Evolutionary conservation across 2,888 invertebrate genomes (phyloP).

Genomic region (Napeogenes inachia): DNA sequence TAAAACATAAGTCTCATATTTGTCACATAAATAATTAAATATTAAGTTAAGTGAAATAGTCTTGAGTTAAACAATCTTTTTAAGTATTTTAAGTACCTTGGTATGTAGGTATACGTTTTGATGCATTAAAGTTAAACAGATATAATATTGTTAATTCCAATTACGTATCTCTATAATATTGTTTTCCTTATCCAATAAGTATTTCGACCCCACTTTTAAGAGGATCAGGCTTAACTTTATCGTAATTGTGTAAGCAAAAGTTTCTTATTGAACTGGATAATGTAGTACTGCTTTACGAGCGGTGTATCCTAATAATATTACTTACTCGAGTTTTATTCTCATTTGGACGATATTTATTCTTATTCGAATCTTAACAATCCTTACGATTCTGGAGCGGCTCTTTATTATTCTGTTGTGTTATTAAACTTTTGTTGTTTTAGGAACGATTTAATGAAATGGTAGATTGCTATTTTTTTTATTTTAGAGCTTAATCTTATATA

Average conservation of each 20-base stretch:
- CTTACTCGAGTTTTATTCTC: conserved; percentile 31
- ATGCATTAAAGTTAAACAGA: too few relatives aligned
- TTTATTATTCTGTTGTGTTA: neutral
- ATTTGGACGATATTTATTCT: conserved; percentile 17
- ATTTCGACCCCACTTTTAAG: conserved; percentile 2
- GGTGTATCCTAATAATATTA: conserved; percentile 31
- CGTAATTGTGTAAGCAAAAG: conserved; percentile 20
- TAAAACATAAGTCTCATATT: too few relatives aligned
- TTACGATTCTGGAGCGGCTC: neutral
- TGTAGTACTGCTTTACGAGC: conserved; percentile 28
- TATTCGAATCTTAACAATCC: neutral
- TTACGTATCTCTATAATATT: neutral
- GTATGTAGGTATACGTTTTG: too few relatives aligned
- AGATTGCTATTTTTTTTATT: neutral
- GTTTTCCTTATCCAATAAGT: conserved; percentile 1
- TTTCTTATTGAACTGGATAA: conserved; percentile 25
- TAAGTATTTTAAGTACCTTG: too few relatives aligned
- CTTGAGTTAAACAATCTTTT: too few relatives aligned
- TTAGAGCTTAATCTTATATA: too few relatives aligned
- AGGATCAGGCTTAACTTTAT: conserved; percentile 4
- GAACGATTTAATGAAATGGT: neutral
- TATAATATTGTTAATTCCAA: too few relatives aligned
- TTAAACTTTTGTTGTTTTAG: too few relatives aligned
- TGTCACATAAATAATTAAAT: too few relatives aligned
- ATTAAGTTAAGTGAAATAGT: too few relatives aligned